Percentiles rank a stretch among this genome's conserved stretches.
phyloP scores from a whole-genome alignment of 2,113 vertebrate genomes.

The Ursus arctos region DNA sequence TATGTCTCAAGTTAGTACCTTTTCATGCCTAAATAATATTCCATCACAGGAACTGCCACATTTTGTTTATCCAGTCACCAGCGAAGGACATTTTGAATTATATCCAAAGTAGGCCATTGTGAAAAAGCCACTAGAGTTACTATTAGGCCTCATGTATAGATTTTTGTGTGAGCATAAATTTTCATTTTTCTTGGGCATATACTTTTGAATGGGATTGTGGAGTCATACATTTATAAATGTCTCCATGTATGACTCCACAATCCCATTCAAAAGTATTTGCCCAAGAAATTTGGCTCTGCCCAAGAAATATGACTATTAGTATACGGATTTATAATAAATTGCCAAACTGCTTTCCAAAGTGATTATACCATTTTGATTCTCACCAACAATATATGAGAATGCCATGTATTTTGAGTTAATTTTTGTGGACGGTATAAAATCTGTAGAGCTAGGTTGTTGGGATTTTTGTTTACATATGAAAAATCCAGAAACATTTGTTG shows the following conservation, averaged over 20 bases:
- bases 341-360: not conserved
- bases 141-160: not conserved
- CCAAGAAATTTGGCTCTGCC: too few relatives aligned
- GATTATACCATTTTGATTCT: not conserved
- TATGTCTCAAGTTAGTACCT: not conserved
- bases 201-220: not conserved
- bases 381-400: not conserved
- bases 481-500: too few relatives aligned
- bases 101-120: not conserved
- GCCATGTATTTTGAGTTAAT: not conserved
- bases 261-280: not conserved
- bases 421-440: too few relatives aligned
- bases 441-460: too few relatives aligned
- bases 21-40: not conserved
- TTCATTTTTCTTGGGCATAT: not conserved
- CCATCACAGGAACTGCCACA: not conserved
- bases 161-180: not conserved
- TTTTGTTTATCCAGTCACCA: not conserved
- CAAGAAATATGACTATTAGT: not conserved
- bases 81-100: not conserved
- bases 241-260: too few relatives aligned
- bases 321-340: not conserved
- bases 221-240: too few relatives aligned
- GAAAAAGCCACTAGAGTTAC: not conserved
- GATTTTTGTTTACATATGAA: too few relatives aligned